phyloP scores from a whole-genome alignment of 2,113 vertebrate species.

The Hemiprocne comata region DNA sequence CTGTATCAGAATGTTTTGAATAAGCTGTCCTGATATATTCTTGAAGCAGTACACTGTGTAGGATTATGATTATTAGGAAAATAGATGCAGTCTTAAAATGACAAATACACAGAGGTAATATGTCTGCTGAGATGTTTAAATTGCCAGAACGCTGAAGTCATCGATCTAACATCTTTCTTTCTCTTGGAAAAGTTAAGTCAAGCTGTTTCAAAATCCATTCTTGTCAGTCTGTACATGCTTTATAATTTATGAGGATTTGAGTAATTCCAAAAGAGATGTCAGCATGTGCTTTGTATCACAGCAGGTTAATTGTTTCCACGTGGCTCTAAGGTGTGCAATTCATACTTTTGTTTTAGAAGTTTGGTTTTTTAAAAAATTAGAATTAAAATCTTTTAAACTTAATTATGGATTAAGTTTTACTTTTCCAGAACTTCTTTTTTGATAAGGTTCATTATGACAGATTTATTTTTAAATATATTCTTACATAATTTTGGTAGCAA shows the following conservation, averaged over 20 bases:
- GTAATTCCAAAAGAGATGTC: not conserved
- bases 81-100: not conserved
- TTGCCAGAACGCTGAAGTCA: not conserved
- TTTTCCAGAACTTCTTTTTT: not conserved
- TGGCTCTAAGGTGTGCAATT: not conserved
- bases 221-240: not conserved
- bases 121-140: not conserved
- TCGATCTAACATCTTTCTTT: not conserved
- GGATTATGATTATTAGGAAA: not conserved
- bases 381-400: not conserved
- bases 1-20: not conserved
- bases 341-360: not conserved
- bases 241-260: not conserved
- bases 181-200: not conserved
- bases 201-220: not conserved
- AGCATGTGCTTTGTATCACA: not conserved
- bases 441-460: not conserved
- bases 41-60: not conserved
- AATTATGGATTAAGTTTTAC: not conserved
- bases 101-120: not conserved
- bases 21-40: not conserved
- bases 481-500: not conserved
- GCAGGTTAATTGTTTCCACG: not conserved
- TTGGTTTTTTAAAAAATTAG: not conserved
- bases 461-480: not conserved